Base-by-base conservation (phyloP, 2,888 invertebrate species). In the Tortrix viridana region DNA sequence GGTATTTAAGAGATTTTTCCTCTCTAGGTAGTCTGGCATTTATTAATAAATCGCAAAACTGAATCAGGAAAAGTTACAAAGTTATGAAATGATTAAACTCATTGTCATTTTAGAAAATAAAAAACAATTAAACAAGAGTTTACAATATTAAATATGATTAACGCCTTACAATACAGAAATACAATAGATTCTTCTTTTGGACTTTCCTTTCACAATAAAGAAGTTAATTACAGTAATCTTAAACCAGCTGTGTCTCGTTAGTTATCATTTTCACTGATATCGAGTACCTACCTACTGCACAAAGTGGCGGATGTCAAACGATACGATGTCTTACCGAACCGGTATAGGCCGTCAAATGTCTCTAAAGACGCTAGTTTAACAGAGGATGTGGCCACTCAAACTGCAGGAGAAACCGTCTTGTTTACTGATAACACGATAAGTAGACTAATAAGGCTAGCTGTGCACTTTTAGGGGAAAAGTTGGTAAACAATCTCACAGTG, bases 241-340 rank as follows among this genome's bases (percentile, higher is more conserved):
- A 1, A 44, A 49, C 32, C 4, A 14, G 0, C 16, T n/a, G 18
- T 26, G 49, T 38, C 38, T 55, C 32, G 23, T 43, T 19, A 61
- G 43, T 41, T 5, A 43, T 43, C 43, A 47, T 54, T 48, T 54
- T 26, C 48, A 53, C 41, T 16, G 16, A 43, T 16, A 48, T 32
- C 47, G 14, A 54, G 26, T 60, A 37, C 46, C 44, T 26, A 26
- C 26, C 26, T 26, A 26, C n/a, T n/a, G 14, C 16, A 54, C 54
- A 60, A 20, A 43, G 5, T 19, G 16, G 43, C 32, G 26, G 47
- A 47, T 60, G 44, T 16, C 12, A 26, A 20, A 44, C 32, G 44
- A 26, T 32, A 32, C 12, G 32, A 9, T 18, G 43, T 5, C 32
- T 37, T 23, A 16, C 14, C 23, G 6, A 22, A 47, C 38, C 16